phyloP scores from a whole-genome alignment of 1,140 invertebrate species.

The Globodera ellingtonae region DNA sequence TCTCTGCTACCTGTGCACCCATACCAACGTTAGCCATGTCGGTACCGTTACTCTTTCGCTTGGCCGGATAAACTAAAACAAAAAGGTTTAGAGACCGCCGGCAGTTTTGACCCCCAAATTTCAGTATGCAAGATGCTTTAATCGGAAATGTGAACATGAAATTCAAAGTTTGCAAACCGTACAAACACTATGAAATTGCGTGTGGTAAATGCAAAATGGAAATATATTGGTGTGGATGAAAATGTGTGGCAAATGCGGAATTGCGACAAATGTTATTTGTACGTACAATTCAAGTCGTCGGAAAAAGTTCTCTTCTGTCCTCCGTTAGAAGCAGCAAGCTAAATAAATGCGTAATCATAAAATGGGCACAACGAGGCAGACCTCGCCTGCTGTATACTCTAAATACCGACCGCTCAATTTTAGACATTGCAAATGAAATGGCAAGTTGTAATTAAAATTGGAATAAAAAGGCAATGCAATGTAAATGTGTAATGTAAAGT shows the following conservation, averaged over 20 bases:
- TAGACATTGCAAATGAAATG: conserved; percentile 23
- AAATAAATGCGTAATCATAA: conserved; percentile 41
- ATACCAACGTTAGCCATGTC: conserved; percentile 53
- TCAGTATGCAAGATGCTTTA: conserved; percentile 27
- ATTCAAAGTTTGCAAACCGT: conserved; percentile 42
- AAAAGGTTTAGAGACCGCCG: conserved; percentile 1
- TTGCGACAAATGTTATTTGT: conserved; percentile 10
- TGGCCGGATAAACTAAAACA: conserved; percentile 57
- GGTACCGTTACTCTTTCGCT: conserved; percentile 40
- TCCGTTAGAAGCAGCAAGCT: conserved; percentile 52
- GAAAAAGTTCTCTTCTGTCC: conserved; percentile 56
- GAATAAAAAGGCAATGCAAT: conserved; percentile 31
- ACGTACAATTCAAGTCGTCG: conserved; percentile 61
- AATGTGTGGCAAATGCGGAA: conserved; percentile 3
- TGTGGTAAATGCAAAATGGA: conserved; percentile 27
- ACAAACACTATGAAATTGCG: conserved; percentile 30
- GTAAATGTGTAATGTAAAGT: conserved; percentile 13
- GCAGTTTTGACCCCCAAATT: conserved; percentile 15
- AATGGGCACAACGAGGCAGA: conserved; percentile 21
- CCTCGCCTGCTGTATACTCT: conserved; percentile 25
- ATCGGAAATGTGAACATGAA: conserved; percentile 28
- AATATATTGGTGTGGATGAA: conserved; percentile 12
- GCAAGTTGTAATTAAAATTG: conserved; percentile 14
- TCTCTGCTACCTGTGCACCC: conserved; percentile 53
- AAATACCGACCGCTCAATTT: conserved; percentile 27